A percentile compares a stretch with the other conserved stretches of the same genome.
Evolutionary conservation across 2,888 invertebrate genomes (phyloP).

Genomic region (Pharmacophagus antenor): DNA sequence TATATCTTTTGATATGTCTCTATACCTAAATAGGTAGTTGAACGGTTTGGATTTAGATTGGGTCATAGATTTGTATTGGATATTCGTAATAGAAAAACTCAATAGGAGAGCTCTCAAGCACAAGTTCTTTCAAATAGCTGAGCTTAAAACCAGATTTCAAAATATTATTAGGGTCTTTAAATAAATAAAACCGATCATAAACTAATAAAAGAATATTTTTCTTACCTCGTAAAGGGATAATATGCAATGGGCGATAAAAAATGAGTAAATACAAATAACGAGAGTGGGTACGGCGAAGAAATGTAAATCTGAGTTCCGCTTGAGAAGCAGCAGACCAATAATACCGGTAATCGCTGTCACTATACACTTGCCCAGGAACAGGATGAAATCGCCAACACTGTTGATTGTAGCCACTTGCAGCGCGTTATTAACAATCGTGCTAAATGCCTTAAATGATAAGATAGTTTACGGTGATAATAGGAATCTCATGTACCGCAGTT

Average conservation of each 20-base stretch:
- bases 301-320: slow-evolving; percentile 86
- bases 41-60: too few relatives aligned
- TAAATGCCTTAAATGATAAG: slow-evolving; percentile 86
- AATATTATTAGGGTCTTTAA: too few relatives aligned
- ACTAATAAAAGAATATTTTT: too few relatives aligned
- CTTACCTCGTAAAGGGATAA: slow-evolving; percentile 94
- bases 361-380: slow-evolving; percentile 90
- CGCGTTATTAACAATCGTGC: slow-evolving; percentile 89
- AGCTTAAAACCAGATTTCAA: too few relatives aligned
- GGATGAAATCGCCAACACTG: slow-evolving; percentile 94
- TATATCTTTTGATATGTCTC: too few relatives aligned
- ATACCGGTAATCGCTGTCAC: slow-evolving; percentile 92
- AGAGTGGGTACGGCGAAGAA: slow-evolving; percentile 94
- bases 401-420: slow-evolving; percentile 95
- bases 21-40: too few relatives aligned
- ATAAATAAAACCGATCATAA: too few relatives aligned
- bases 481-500: too few relatives aligned
- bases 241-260: slow-evolving; percentile 96
- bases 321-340: slow-evolving; percentile 88
- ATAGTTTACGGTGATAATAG: neutral
- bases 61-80: too few relatives aligned
- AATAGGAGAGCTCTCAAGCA: too few relatives aligned
- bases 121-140: too few relatives aligned
- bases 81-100: too few relatives aligned
- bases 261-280: slow-evolving; percentile 91